Base-by-base conservation (phyloP, 92 coral and sea anemone species). In the Epizoanthus ramosus region DNA sequence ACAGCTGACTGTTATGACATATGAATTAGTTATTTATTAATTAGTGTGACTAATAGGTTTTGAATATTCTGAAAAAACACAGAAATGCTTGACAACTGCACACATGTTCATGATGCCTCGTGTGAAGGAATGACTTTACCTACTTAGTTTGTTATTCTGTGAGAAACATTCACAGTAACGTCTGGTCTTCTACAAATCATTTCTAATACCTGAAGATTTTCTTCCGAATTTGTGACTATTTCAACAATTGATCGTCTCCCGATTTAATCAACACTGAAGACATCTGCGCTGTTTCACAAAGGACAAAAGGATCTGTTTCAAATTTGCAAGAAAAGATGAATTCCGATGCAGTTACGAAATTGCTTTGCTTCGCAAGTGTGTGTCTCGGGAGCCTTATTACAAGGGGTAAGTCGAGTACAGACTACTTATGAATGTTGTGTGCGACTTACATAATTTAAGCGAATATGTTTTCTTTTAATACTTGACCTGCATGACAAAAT, bases 21-120 rank as follows among this genome's bases (percentile, higher is more conserved):
- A 35, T 76, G 22, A 31, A 57, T 76, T 76, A 76, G 61, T 76
- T 76, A 76, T 76, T 76, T 60, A 77, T 77, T 61, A 77, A 69
- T 23, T 54, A 77, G 82, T 77, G 53, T 47, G 53, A 0, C 1
- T 77, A 77, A 77, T 77, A 77, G 70, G 5, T 77, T 77, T 77
- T 77, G 82, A 77, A 68, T 77, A n/a, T 77, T 77, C 68, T 39
- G 60, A 77, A 58, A 75, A 58, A 67, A 58, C 59, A 24, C 23
- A 31, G 35, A 37, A 59, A 57, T 61, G 68, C 43, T 59, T 77
- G 70, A 39, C 45, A 16, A 59, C 3, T 76, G 41, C 65, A 21
- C 28, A 5, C 82, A 77, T 56, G 24, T 43, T 56, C 45, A 56
- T 59, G 23, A 37, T 19, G 68, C 3, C 37, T 37, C 17, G 81